These are phyloP conservation scores for Standfussiana lucernea DNA, from an alignment of 2,888 invertebrate genomes.

Conservation along the genomic window DNA sequence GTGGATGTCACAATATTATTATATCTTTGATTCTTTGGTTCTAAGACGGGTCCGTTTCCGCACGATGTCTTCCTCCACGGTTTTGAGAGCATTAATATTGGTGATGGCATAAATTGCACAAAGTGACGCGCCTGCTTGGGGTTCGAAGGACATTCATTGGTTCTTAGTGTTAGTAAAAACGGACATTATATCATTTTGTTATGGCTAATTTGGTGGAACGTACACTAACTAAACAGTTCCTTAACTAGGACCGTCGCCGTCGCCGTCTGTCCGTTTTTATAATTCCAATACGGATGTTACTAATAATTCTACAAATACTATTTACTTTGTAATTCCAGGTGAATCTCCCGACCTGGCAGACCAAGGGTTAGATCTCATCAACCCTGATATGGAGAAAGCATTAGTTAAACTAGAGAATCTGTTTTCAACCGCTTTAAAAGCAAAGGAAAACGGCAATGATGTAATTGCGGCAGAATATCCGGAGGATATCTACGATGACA, in stretches of 20 bases:
- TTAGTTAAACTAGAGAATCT: conserved; percentile 70
- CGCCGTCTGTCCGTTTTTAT: background rate
- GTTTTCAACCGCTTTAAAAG: conserved; percentile 58
- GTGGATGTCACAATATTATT: background rate
- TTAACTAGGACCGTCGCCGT: background rate
- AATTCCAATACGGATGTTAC: background rate
- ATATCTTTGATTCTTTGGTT: background rate
- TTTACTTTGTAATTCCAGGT: conserved; percentile 32
- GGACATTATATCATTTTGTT: background rate
- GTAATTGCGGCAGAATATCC: conserved; percentile 65
- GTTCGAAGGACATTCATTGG: background rate
- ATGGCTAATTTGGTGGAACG: background rate
- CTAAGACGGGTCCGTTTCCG: background rate
- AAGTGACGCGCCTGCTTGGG: background rate
- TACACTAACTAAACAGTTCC: background rate
- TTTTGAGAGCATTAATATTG: background rate
- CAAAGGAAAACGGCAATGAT: conserved; percentile 47
- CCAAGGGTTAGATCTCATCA: background rate
- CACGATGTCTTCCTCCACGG: background rate
- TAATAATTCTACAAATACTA: background rate
- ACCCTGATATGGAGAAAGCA: conserved; percentile 61
- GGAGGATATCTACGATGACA: conserved; percentile 68
- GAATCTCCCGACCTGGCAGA: background rate
- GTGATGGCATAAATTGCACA: background rate
- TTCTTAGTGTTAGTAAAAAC: background rate